Conservation (phyloP, 2,113 vertebrate species). For the Tauraco erythrolophus region DNA sequence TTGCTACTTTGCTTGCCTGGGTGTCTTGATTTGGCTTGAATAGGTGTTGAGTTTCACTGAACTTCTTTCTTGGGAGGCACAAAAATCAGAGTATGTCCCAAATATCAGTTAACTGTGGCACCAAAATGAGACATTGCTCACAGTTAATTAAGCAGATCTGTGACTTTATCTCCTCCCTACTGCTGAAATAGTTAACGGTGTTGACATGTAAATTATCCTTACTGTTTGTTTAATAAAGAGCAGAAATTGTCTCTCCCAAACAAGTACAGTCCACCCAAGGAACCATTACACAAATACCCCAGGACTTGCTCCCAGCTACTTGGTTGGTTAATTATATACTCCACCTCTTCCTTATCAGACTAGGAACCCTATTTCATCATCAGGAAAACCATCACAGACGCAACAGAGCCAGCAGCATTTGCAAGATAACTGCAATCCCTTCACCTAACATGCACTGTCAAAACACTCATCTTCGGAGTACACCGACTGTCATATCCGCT, state of each 20-base stretch:
- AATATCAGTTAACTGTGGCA: neutral
- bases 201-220: constrained; percentile 45
- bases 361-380: constrained; percentile 26
- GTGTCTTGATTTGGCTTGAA: neutral
- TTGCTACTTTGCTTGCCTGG: neutral
- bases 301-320: constrained; percentile 17
- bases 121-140: constrained; percentile 20
- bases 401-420: constrained; percentile 1
- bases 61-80: neutral
- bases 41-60: neutral
- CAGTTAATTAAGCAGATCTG: neutral
- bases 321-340: constrained; percentile 13
- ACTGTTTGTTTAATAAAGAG: constrained; percentile 13
- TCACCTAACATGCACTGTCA: neutral
- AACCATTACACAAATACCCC: constrained; percentile 24
- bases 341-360: constrained; percentile 38
- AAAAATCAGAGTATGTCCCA: neutral
- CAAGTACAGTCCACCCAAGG: constrained; percentile 26
- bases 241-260: constrained; percentile 2
- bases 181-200: constrained; percentile 43
- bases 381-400: neutral
- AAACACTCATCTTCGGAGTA: neutral
- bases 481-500: fast-evolving
- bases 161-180: neutral
- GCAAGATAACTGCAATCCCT: neutral